phyloP scores from a whole-genome alignment of 2,113 vertebrate species.

The Rhinolophus sinicus region DNA sequence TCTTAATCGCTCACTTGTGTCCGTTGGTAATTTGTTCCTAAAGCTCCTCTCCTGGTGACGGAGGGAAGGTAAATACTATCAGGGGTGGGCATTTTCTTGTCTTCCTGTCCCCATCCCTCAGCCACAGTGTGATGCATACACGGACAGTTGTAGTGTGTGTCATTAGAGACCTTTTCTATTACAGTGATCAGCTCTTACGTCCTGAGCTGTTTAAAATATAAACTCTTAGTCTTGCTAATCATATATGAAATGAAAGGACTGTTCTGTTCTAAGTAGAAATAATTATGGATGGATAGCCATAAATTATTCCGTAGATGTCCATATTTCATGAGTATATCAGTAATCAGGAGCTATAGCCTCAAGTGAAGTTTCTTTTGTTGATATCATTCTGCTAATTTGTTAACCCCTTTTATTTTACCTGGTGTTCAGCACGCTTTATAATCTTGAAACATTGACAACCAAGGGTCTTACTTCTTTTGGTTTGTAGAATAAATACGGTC shows the following conservation, averaged over 20 bases:
- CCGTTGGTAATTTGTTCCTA: background rate
- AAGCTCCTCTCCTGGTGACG: background rate
- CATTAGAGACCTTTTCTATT: background rate
- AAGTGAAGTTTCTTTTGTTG: background rate
- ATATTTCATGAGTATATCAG: background rate
- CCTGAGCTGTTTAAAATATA: background rate
- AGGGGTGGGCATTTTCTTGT: background rate
- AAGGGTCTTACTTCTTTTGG: background rate
- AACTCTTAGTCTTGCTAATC: background rate
- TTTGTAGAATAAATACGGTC: background rate
- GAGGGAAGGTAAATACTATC: background rate
- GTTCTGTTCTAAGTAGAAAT: conserved; percentile 17
- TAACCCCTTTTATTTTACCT: conserved; percentile 6
- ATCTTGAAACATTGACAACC: background rate
- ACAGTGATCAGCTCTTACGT: background rate
- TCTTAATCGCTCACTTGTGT: background rate
- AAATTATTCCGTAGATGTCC: background rate
- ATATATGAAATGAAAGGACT: conserved; percentile 18
- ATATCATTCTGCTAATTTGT: conserved; percentile 23
- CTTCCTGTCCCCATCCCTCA: background rate
- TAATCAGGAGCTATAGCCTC: background rate
- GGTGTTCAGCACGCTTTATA: background rate
- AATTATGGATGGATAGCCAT: background rate
- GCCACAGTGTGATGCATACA: background rate
- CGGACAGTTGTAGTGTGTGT: background rate